Evolutionary conservation across 2,888 invertebrate species (phyloP), one percentile per base, ranked within the genome.

Genomic region (Halocaridina rubra): DNA sequence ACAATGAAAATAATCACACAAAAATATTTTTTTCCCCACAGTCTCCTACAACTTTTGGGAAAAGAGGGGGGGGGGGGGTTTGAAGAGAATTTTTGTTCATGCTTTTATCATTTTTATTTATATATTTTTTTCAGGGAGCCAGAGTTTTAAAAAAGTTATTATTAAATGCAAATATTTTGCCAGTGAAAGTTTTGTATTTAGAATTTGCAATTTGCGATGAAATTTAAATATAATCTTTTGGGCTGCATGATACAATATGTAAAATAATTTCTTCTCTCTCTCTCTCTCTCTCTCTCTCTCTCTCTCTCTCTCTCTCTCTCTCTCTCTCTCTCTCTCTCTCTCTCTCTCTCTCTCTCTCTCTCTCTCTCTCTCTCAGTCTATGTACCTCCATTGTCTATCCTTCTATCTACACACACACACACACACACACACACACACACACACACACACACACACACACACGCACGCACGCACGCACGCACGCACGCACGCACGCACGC

Each of bases 251-350:
- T 67, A 16, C 3, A 24, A 8, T 16, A 4, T 16, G 4, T 24
- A 22, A 24, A 19, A 24, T 13, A 13, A 16, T 24, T 16, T 7
- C 27, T 16, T 67, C 67, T 67, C 67, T 67, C 67, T 67, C 67
- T 67, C 67, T 67, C 67, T 24, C 67, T 67, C 27, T 67, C 67
- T 67, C 67, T 24, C 27, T 67, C 67, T 67, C 67, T 24, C 67
- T 67, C 67, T 67, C 27, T 24, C 67, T 67, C 67, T 67, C 67
- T 67, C 67, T 24, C 27, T 67, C 67, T 67, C 67, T 24, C 67
- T 67, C 67, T 67, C 27, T 24, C 67, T 67, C 67, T 67, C 67
- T 24, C 16, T 24, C 16, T 67, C 67, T 24, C 27, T 67, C 67
- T 24, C 67, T 24, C 27, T 24, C 27, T 67, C 27, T 22, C 27